Evolutionary conservation across 1,140 invertebrate species (phyloP), one percentile per base, ranked within the genome.

Genomic region (Adoxophyes honmai): DNA sequence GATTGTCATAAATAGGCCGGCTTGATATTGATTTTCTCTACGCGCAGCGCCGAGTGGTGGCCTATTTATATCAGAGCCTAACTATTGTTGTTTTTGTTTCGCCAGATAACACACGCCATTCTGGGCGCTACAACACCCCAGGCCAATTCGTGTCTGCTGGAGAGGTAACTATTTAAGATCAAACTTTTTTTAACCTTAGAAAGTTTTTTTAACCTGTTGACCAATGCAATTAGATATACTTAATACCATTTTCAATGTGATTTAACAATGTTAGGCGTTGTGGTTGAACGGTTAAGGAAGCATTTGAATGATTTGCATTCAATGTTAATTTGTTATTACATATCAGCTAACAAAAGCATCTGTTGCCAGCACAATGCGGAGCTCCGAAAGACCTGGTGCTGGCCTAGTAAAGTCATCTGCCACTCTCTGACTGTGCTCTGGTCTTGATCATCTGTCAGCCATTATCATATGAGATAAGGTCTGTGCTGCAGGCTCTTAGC

Each of bases 121-220:
- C 75, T 0, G 68, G 71, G 0, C 75, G 85, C 18, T 86, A 73
- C 63, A 86, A 84, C 57, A 78, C 62, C 0, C 57, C 77, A 0
- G 81, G 85, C 8, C 73, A 75, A 10, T 88, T 86, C 58, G 74
- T 88, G 6, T 57, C 81, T 8, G 68, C 73, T 5, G 67, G 59
- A 39, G 74, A 80, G 73, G 86, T 89, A 73, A 79, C 36, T 60
- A 56, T 53, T 52, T 18, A 51, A 51, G 39, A 8, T 48, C 34
- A 0, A 10, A 5, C 8, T 48, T 21, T 21, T 21, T 15, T 44
- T 44, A 38, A 16, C 34, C 33, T n/a, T 5, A 9, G 13, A 14
- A 4, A 38, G 10, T 11, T 38, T 38, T n/a, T 9, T 38, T 38
- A 14, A 38, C 36, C 9, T 2, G 21, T 38, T 38, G 36, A 11